Evolutionary conservation across 2,888 invertebrate genomes (phyloP), one percentile per base, ranked within the genome.

Genomic region (Thymelicus sylvestris): DNA sequence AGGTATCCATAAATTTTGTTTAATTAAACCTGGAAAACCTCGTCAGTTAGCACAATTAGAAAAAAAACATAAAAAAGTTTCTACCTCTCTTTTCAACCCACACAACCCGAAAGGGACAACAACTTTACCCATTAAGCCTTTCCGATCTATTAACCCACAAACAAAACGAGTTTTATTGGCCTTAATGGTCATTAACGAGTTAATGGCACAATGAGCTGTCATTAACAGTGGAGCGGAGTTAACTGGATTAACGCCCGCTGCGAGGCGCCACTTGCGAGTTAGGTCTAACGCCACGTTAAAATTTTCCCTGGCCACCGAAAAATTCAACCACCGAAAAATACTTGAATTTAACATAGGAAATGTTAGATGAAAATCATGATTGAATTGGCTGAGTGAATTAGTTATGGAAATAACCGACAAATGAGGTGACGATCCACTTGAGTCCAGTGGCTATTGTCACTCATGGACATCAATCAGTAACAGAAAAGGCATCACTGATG

Each of bases 111-210:
- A 48, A 63, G 44, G 47, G 60, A 60, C 65, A 65, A 15, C 69
- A 41, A 55, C 60, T 67, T 48, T 1, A 19, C 60, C 24, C 61
- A 79, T 81, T 79, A 78, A 74, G 75, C 71, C 74, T 76, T 83
- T 81, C 82, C 83, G 81, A 83, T 81, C 82, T 82, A 82, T 82
- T 82, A 81, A 81, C 81, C 79, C 74, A 79, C 77, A 77, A 61
- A 77, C 76, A 76, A 76, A 76, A 77, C 76, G 78, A 77, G 50
- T 65, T 39, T 64, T 52, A 66, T 61, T 70, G 60, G 59, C 70
- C 61, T 71, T 71, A 71, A 71, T 61, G 71, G 44, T 41, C 71
- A 62, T 66, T 68, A 62, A 68, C 55, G 48, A 48, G 72, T 72
- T 72, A 68, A 68, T 66, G 67, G 44, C 63, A 15, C 71, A 57